These are phyloP conservation scores for Athene cunicularia DNA, from an alignment of 2,113 vertebrate species.

Conservation along the genomic window DNA sequence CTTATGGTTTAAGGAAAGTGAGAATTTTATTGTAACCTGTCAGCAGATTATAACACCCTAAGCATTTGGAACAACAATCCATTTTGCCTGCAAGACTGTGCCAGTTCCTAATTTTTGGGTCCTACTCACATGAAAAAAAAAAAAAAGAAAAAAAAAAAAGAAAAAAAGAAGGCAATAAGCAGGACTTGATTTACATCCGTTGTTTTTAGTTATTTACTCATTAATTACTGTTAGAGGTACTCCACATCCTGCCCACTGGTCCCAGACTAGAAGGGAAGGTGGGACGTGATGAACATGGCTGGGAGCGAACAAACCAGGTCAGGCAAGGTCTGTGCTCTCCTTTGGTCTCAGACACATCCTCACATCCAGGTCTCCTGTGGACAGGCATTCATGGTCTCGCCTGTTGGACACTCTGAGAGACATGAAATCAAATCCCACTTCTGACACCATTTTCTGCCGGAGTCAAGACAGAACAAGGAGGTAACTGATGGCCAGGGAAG, in stretches of 20 bases:
- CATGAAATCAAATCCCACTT: background rate
- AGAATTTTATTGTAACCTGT: background rate
- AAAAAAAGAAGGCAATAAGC: background rate
- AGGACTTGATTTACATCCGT: background rate
- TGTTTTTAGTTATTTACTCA: background rate
- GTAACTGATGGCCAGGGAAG: background rate
- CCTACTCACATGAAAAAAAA: rapidly evolving
- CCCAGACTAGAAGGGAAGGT: background rate
- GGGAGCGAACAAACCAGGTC: rapidly evolving
- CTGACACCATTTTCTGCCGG: background rate
- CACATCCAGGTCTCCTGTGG: background rate
- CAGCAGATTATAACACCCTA: background rate
- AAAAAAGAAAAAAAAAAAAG: background rate
- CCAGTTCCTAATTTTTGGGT: background rate
- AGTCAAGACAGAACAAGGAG: background rate
- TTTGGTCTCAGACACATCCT: background rate
- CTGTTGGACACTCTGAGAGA: background rate
- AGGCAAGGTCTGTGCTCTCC: background rate
- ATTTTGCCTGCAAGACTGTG: background rate
- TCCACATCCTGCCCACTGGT: rapidly evolving
- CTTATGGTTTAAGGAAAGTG: background rate
- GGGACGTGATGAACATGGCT: rapidly evolving
- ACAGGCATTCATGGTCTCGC: background rate
- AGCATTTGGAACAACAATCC: background rate
- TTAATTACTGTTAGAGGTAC: background rate